Evolutionary conservation across 2,797 vertebrate genomes (phyloP).

Genomic region (Cirrhinus molitorella): DNA sequence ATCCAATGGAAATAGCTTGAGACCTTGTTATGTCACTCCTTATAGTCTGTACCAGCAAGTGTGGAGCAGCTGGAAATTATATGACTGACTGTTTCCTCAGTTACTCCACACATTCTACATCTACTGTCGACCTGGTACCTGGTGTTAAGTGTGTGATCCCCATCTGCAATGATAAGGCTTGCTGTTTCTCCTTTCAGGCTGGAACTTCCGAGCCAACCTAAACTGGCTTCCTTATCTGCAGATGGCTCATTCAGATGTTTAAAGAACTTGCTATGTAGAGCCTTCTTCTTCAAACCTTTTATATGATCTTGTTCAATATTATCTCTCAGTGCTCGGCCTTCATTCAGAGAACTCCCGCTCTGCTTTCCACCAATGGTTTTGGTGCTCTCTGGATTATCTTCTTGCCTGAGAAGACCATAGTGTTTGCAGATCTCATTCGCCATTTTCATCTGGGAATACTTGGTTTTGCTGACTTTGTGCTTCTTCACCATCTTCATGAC

Average conservation of each 20-base stretch:
- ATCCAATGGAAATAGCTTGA: no score
- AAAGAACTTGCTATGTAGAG: background rate
- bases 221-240: background rate
- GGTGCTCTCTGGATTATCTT: background rate
- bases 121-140: background rate
- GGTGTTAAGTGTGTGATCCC: background rate
- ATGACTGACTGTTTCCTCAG: background rate
- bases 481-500: background rate
- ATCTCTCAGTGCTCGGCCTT: background rate
- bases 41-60: background rate
- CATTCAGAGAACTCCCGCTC: background rate
- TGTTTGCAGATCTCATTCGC: background rate
- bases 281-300: background rate
- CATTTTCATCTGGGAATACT: background rate
- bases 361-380: background rate
- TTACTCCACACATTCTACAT: no score
- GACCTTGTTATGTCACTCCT: no score
- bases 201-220: background rate
- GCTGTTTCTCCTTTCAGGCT: background rate
- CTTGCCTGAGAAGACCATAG: background rate
- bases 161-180: background rate
- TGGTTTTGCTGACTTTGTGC: background rate
- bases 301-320: background rate
- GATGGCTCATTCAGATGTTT: background rate
- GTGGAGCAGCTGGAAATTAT: background rate